Evolutionary conservation across 2,797 vertebrate genomes (phyloP), one percentile per base, ranked within the genome.

Genomic region (Nyctalus aviator): DNA sequence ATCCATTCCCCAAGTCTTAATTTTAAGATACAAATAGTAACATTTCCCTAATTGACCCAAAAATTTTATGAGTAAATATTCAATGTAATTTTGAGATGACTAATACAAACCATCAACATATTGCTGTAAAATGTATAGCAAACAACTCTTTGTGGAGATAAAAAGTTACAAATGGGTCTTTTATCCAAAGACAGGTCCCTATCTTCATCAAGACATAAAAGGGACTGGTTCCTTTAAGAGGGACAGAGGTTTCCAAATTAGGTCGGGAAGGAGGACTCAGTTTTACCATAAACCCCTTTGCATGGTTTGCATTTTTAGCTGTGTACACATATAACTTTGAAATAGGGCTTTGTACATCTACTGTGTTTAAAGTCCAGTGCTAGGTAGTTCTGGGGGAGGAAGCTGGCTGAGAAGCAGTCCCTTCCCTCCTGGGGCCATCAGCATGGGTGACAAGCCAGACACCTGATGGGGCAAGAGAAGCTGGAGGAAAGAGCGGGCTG

Each of bases 1-100:
- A 78, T 91, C n/a, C 17, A 82, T 69, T 88, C n/a, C 14, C 15
- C 20, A 77, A 73, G 66, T 85, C 55, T 95, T 88, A 57, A 85
- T 69, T 93, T 75, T 72, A 90, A 93, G 73, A n/a, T 41, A 76
- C 91, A 15, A 79, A 85, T 9, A 90, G 6, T 10, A 76, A 69
- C 10, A 85, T 59, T 84, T 27, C 8, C 23, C 30, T 66, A 32
- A n/a, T 72, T 87, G 77, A 84, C 35, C 25, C 68, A 88, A 55
- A 20, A 78, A 25, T 95, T 94, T 53, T 46, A 44, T 48, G 37
- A 88, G 14, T 92, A 87, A 83, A 71, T 64, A 48, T 18, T 64
- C 4, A 83, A 72, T 35, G 15, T 37, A 83, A 41, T 84, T 81
- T 83, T 23, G 44, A 17, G 57, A 55, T 55, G 21, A 87, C 21